These are phyloP conservation scores for Sanderia malayensis DNA, from an alignment of 30 jellyfish, hydroid and myxozoan species.

Conservation along the genomic window DNA sequence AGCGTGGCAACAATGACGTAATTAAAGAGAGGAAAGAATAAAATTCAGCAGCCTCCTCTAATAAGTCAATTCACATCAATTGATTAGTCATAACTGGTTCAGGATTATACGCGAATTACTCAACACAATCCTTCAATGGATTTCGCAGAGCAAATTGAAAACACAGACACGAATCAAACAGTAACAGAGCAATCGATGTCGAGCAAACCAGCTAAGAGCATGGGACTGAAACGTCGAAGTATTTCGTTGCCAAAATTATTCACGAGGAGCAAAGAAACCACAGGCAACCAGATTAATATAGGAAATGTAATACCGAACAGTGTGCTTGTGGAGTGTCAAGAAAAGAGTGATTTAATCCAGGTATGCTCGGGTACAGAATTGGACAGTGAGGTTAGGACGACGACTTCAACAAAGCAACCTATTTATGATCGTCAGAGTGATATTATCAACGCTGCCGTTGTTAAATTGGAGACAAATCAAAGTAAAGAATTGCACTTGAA, in stretches of 20 bases:
- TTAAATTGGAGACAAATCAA: background rate
- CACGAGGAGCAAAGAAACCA: background rate
- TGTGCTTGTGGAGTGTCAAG: background rate
- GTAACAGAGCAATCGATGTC: no score
- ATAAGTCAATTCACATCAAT: no score
- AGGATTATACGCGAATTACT: no score
- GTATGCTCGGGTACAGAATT: background rate
- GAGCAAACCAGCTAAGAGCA: slow-evolving; percentile 5
- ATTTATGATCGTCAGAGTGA: background rate
- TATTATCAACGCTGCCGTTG: background rate
- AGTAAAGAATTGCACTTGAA: background rate
- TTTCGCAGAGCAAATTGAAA: no score
- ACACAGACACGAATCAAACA: no score
- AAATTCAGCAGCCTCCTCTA: no score
- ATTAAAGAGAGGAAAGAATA: no score
- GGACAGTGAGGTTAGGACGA: background rate
- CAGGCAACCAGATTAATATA: background rate
- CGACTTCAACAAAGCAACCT: background rate
- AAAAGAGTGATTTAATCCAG: background rate
- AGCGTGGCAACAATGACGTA: no score
- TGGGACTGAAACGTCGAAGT: slow-evolving; percentile 48
- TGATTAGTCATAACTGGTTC: no score
- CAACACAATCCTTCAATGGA: no score
- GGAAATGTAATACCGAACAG: background rate
- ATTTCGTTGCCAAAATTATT: slow-evolving; percentile 42